Percentiles rank a stretch among this genome's conserved stretches.
These are phyloP conservation scores for Syngnathus acus DNA, from an alignment of 2,797 vertebrate genomes.

Conservation along the genomic window DNA sequence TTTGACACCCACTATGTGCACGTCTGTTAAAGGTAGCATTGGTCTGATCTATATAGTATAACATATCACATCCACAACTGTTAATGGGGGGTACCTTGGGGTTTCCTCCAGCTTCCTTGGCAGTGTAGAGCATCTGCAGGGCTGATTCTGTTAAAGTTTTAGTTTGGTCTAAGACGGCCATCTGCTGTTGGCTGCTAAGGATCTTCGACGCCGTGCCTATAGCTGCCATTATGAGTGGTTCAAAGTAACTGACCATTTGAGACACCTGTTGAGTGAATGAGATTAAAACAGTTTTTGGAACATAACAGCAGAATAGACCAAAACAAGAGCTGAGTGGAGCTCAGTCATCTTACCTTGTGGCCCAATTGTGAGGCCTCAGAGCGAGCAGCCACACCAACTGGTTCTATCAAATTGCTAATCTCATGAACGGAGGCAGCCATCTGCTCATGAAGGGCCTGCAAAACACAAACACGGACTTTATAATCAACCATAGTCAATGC, in stretches of 20 bases:
- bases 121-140: slow-evolving; percentile 92
- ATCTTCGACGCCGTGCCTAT: slow-evolving; percentile 91
- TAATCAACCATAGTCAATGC: neutral
- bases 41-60: no score
- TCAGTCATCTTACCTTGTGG: slow-evolving; percentile 79
- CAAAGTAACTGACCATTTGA: slow-evolving; percentile 96
- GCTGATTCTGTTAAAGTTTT: slow-evolving; percentile 92
- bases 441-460: slow-evolving; percentile 89
- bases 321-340: no score
- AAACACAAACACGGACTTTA: slow-evolving; percentile 7
- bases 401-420: slow-evolving; percentile 92
- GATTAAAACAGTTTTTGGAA: slow-evolving; percentile 6
- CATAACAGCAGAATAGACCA: neutral
- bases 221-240: slow-evolving; percentile 87
- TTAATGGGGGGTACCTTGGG: slow-evolving; percentile 72
- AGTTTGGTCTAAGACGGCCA: slow-evolving; percentile 95
- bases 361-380: slow-evolving; percentile 92
- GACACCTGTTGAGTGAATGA: slow-evolving; percentile 75
- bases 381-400: slow-evolving; percentile 82
- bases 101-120: slow-evolving; percentile 95
- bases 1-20: neutral
- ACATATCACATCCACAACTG: neutral
- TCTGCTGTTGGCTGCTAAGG: slow-evolving; percentile 95
- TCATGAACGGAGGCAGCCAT: slow-evolving; percentile 95
- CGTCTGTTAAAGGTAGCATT: neutral